phyloP scores from a whole-genome alignment of 2,113 vertebrate genomes.

The Monarcha castaneiventris region DNA sequence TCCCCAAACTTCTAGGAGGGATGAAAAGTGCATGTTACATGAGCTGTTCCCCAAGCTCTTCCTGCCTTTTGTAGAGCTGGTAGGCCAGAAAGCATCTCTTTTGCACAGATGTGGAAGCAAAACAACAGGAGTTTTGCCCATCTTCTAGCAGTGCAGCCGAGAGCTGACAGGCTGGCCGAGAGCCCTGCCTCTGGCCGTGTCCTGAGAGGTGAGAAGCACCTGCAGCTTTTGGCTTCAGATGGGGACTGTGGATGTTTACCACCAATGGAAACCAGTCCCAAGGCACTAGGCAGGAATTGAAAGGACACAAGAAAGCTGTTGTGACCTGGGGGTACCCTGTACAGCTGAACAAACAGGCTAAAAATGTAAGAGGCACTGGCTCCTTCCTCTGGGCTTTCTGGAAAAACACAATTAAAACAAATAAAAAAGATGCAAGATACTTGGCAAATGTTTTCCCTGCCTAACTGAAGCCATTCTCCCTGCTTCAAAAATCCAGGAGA shows the following conservation, averaged over 20 bases:
- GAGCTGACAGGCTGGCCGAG: background rate
- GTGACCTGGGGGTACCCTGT: background rate
- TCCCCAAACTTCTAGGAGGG: background rate
- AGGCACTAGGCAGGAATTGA: conserved; percentile 48
- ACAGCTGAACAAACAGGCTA: background rate
- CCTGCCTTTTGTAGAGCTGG: background rate
- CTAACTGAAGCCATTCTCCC: background rate
- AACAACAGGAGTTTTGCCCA: background rate
- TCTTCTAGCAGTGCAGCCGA: background rate
- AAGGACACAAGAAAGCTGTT: background rate
- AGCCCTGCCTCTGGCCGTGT: background rate
- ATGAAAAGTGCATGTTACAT: background rate
- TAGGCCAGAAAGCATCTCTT: background rate
- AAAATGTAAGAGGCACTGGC: background rate
- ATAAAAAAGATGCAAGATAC: background rate
- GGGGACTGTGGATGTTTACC: conserved; percentile 10
- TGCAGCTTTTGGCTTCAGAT: background rate
- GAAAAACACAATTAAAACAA: background rate
- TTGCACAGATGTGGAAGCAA: background rate
- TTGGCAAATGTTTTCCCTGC: background rate
- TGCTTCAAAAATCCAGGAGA: background rate
- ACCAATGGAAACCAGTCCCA: conserved; percentile 24
- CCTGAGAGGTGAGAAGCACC: conserved; percentile 14
- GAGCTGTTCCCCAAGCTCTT: background rate
- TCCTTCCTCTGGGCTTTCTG: background rate